These are phyloP conservation scores for Colius striatus DNA, from an alignment of 2,113 vertebrate genomes.

Conservation along the genomic window DNA sequence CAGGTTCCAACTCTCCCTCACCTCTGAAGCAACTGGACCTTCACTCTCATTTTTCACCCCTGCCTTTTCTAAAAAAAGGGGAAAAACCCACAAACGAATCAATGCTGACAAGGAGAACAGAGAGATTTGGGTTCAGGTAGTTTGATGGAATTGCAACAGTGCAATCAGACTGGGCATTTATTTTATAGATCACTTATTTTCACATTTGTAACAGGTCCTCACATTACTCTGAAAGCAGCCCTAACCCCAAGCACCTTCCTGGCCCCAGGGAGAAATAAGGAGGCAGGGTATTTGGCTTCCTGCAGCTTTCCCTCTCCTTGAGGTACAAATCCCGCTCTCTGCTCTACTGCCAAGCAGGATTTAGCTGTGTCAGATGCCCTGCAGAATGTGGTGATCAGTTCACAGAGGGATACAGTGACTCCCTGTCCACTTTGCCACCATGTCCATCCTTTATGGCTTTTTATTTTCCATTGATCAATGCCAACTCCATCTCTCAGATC, in stretches of 20 bases:
- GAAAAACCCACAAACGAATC: too few species aligned
- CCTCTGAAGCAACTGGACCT: too few species aligned
- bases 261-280: not conserved
- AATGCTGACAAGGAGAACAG: too few species aligned
- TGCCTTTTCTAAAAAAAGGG: too few species aligned
- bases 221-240: not conserved
- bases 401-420: not conserved
- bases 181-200: not conserved
- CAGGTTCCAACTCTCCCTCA: too few species aligned
- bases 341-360: not conserved
- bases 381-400: not conserved
- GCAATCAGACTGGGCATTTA: too few species aligned
- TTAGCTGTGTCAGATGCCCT: not conserved
- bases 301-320: not conserved
- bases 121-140: too few species aligned
- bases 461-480: not conserved
- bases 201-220: not conserved
- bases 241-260: not conserved
- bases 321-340: not conserved
- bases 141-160: too few species aligned
- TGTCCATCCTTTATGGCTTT: not conserved
- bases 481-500: not conserved
- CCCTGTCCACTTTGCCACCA: not conserved
- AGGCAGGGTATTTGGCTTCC: not conserved
- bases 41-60: too few species aligned